Evolutionary conservation across 2,888 invertebrate genomes (phyloP).

Genomic region (Amorpha juglandis): DNA sequence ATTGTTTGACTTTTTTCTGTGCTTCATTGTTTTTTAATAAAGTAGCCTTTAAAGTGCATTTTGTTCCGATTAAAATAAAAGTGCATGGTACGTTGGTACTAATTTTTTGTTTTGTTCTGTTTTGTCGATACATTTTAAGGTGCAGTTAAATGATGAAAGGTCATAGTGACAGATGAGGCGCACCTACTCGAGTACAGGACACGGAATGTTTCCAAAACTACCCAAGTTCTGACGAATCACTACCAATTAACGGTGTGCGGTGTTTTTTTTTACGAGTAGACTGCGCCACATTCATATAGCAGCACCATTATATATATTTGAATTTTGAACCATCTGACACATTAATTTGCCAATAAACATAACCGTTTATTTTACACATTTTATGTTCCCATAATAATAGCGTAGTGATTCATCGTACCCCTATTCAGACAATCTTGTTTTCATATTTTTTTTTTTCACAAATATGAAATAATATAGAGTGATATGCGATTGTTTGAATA

Average conservation of each 20-base stretch:
- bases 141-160: too few species aligned
- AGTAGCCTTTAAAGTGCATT: too few species aligned
- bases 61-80: not conserved
- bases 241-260: too few species aligned
- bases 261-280: too few species aligned
- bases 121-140: slow-evolving; percentile 4
- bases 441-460: not conserved
- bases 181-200: too few species aligned
- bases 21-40: slow-evolving; percentile 2
- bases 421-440: slow-evolving; percentile 10
- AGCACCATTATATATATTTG: not conserved
- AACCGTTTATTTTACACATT: slow-evolving; percentile 26
- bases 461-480: not conserved
- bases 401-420: slow-evolving; percentile 15
- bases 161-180: too few species aligned
- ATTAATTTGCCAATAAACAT: slow-evolving; percentile 32
- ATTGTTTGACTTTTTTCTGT: not conserved
- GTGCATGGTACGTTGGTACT: not conserved
- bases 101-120: slow-evolving; percentile 3
- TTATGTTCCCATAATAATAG: slow-evolving; percentile 19
- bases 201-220: too few species aligned
- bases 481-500: slow-evolving; percentile 19
- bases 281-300: too few species aligned
- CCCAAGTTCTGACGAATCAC: too few species aligned
- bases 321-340: slow-evolving; percentile 11